These are phyloP conservation scores for Trissoscelio sp. DNA, from an alignment of 2,888 invertebrate genomes.

Conservation along the genomic window DNA sequence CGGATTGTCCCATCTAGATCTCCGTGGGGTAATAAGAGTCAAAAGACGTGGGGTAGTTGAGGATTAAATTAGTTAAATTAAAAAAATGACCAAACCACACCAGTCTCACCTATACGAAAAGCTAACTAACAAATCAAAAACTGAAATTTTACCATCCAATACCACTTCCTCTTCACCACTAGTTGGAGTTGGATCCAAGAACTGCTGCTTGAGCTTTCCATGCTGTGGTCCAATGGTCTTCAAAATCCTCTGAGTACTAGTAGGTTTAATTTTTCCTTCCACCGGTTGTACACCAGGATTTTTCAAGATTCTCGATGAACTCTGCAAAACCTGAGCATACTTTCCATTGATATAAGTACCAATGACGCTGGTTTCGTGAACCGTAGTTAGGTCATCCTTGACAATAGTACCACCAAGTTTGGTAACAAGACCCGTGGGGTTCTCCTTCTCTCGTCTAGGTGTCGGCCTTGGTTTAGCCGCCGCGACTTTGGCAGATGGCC, in stretches of 20 bases:
- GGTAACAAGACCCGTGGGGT: slow-evolving; percentile 92
- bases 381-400: slow-evolving; percentile 92
- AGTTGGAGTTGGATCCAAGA: slow-evolving; percentile 87
- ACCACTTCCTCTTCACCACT: slow-evolving; percentile 85
- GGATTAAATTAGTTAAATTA: too few relatives aligned
- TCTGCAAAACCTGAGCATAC: slow-evolving; percentile 93
- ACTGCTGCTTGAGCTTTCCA: slow-evolving; percentile 82
- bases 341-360: slow-evolving; percentile 94
- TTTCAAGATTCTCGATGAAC: slow-evolving; percentile 88
- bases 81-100: too few relatives aligned
- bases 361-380: slow-evolving; percentile 95
- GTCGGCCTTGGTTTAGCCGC: slow-evolving; percentile 84
- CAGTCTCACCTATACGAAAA: too few relatives aligned
- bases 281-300: slow-evolving; percentile 63
- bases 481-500: slow-evolving; percentile 87
- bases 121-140: too few relatives aligned
- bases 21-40: too few relatives aligned
- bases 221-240: slow-evolving; percentile 90
- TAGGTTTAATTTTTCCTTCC: slow-evolving; percentile 88
- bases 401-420: slow-evolving; percentile 93
- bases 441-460: slow-evolving; percentile 86
- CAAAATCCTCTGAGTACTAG: slow-evolving; percentile 88
- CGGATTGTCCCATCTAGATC: too few relatives aligned
- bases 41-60: too few relatives aligned
- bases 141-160: slow-evolving; percentile 48